Base-by-base conservation (phyloP, 2,888 invertebrate species). In the Nipponacmea schrenckii region DNA sequence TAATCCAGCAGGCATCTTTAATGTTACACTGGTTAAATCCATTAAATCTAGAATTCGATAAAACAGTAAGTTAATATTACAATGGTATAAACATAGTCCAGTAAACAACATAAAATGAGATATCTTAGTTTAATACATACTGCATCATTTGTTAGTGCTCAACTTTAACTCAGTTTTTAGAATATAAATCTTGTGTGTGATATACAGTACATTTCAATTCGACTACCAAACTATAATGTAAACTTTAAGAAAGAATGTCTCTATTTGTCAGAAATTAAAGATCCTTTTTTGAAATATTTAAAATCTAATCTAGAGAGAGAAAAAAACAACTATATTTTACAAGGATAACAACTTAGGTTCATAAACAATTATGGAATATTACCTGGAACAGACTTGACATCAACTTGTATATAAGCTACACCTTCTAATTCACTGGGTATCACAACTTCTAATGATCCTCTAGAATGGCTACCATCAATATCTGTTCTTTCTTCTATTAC, bases 351-450 rank as follows among this genome's bases (percentile, higher is more conserved):
- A n/a, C n/a, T n/a, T n/a, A n/a, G n/a, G n/a, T n/a, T n/a, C n/a
- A n/a, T n/a, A n/a, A n/a, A n/a, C n/a, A n/a, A n/a, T n/a, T n/a
- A n/a, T 56, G 17, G 24, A 20, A 15, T 63, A 67, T 72, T 71
- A 86, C 84, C 85, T 79, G 83, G 80, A 93, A 94, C 94, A 92
- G 96, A 96, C 87, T 96, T 96, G 81, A 97, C 96, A 56, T 96
- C 92, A 7, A 98, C 97, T 88, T 97, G 96, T 79, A 98, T 97
- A 87, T 97, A 97, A 0, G 97, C 97, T 17, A 96, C 95, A 1
- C 97, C 97, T 89, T 97, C 96, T 70, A 98, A 90, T 88, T 98
- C 97, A 10, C 96, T 94, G 0, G 98, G 97, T 56, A 98, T 95
- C 12, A 94, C 94, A 10, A 98, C 97, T 67, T 96, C 92, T 64